Evolutionary conservation across 2,797 vertebrate species (phyloP).

Genomic region (Iguana delicatissima): DNA sequence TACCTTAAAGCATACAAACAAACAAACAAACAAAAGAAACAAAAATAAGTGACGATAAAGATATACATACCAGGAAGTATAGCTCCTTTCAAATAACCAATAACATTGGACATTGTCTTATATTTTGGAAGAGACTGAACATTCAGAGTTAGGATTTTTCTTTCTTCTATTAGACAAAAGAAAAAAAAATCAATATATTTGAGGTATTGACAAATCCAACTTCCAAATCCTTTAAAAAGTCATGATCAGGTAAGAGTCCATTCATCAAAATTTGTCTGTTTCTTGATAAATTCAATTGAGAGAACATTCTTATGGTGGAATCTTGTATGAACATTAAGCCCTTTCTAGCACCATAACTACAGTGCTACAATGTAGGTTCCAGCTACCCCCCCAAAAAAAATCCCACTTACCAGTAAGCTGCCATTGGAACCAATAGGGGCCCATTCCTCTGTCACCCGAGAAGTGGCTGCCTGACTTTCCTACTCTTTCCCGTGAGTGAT

Average conservation of each 20-base stretch:
- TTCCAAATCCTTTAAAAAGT: not conserved
- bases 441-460: too few relatives aligned
- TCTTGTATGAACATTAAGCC: too few relatives aligned
- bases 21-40: too few relatives aligned
- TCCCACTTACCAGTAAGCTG: too few relatives aligned
- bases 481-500: too few relatives aligned
- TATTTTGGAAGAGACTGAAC: conserved; percentile 83
- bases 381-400: too few relatives aligned
- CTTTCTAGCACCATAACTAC: too few relatives aligned
- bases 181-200: not conserved
- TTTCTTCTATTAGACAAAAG: conserved; percentile 72
- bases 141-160: conserved; percentile 82
- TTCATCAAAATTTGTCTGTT: not conserved
- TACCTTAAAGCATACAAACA: too few relatives aligned
- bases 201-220: not conserved
- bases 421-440: too few relatives aligned
- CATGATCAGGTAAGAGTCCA: not conserved
- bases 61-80: conserved; percentile 87
- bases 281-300: not conserved
- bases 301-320: too few relatives aligned
- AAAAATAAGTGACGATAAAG: conserved; percentile 4
- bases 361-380: too few relatives aligned
- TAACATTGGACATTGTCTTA: conserved; percentile 88
- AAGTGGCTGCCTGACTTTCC: too few relatives aligned
- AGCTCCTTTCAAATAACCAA: conserved; percentile 89